phyloP scores from a whole-genome alignment of 2,888 invertebrate genomes.

The Ypsolopha scabrella region DNA sequence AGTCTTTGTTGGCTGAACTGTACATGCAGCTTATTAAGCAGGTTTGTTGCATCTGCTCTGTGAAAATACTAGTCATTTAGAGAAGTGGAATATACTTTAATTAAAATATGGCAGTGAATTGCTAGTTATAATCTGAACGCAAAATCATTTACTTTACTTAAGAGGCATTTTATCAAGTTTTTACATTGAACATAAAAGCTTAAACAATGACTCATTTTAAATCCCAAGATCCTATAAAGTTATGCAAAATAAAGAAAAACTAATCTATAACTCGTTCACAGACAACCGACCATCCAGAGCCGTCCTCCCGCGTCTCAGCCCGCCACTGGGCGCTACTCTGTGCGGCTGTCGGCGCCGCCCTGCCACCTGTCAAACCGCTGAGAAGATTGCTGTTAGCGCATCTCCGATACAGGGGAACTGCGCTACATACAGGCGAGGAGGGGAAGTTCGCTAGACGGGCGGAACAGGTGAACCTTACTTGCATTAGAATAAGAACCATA shows the following conservation, averaged over 20 bases:
- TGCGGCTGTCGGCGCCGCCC: constrained; percentile 72
- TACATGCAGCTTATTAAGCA: constrained; percentile 94
- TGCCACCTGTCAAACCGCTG: constrained; percentile 88
- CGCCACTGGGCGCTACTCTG: constrained; percentile 92
- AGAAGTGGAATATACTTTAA: no score
- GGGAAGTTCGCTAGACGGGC: constrained; percentile 95
- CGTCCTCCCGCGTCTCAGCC: constrained; percentile 86
- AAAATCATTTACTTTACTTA: no score
- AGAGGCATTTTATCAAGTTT: no score
- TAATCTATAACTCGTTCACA: constrained; percentile 21
- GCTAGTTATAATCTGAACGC: no score
- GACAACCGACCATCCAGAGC: constrained; percentile 93
- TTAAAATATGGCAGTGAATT: no score
- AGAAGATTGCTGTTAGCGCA: constrained; percentile 91
- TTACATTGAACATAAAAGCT: no score
- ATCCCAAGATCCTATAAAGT: no score
- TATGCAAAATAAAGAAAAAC: no score
- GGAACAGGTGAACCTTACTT: constrained; percentile 73
- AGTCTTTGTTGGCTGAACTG: constrained; percentile 87
- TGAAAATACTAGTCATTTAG: no score
- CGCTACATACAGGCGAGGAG: constrained; percentile 87
- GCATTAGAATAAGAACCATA: constrained; percentile 73
- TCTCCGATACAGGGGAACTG: constrained; percentile 88
- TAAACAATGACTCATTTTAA: no score
- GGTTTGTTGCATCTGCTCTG: constrained; percentile 20